Base-by-base conservation (phyloP, 2,113 vertebrate genomes). In the Ctenodactylus gundi region DNA sequence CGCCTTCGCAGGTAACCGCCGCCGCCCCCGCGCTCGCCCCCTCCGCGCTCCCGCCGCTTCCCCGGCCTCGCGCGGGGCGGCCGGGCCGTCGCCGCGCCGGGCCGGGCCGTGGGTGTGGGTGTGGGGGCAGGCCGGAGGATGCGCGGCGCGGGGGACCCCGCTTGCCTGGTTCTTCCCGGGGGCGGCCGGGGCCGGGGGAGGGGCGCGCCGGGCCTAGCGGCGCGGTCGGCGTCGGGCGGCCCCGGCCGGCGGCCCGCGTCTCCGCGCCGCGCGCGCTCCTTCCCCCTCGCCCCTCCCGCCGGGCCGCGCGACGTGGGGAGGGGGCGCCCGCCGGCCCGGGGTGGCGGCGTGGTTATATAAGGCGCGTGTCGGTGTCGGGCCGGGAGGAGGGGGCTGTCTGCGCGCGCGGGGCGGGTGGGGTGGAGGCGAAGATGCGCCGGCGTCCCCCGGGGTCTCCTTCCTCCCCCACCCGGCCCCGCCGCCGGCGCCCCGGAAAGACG, bases 1-100 rank as follows among this genome's bases (percentile, higher is more conserved):
- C 97, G 97, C 95, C 96, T 96, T 93, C 96, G 95, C 97, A 98
- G 97, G 97, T 98, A 97, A 97, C 80, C 88, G 95, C 95, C 95
- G 13, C 93, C 95, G 92, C 96, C 95, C 92, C 96, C 93, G 8
- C 34, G 18, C 91, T 53, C 57, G 73, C 21, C 82, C 68, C 77
- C 65, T 58, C 70, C 60, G 60, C 13, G 70, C 85, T 53, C 31
- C 55, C 95, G 3, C 29, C 25, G 7, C 23, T 39, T 62, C 73
- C 86, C 49, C 34, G 29, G 70, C 17, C 41, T 36, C 27, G 36
- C 34, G 39, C 67, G 97, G 85, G 93, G 94, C 64, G 93, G 82
- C 90, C 15, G 64, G 93, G 82, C 55, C 89, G 94, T 89, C 93
- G 64, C 57, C 13, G 81, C 83, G 84, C 70, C 64, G 88, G 96